Percentiles rank a stretch among this genome's conserved stretches.
These are phyloP conservation scores for Mesocricetus auratus DNA, from an alignment of 2,113 vertebrate genomes.

Conservation along the genomic window DNA sequence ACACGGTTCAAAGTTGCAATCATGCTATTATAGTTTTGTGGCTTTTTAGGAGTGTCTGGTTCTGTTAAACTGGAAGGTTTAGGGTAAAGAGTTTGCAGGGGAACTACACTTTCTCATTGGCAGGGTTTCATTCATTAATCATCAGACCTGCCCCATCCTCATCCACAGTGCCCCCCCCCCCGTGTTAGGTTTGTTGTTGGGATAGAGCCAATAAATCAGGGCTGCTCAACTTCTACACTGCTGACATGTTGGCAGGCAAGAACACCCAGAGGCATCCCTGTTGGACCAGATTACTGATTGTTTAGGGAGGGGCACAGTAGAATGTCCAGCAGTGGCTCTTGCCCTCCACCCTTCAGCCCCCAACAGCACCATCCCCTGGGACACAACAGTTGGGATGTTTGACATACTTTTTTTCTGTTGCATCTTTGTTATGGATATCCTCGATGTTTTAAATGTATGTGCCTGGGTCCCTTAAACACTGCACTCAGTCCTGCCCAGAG, in stretches of 20 bases:
- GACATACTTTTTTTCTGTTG: background rate
- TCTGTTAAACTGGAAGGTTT: constrained; percentile 36
- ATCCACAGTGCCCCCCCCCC: too few species aligned
- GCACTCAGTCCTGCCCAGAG: background rate
- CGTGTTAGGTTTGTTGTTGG: background rate
- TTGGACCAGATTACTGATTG: background rate
- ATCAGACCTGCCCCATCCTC: background rate
- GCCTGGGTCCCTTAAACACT: background rate
- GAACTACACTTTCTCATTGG: constrained; percentile 13
- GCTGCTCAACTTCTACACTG: background rate
- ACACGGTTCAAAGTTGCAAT: background rate
- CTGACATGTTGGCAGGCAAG: background rate
- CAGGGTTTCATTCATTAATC: background rate
- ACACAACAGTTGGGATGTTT: background rate
- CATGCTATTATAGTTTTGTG: background rate
- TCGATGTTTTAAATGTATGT: constrained; percentile 22
- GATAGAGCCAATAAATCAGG: background rate
- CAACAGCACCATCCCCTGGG: background rate
- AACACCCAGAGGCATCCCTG: background rate
- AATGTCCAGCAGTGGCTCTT: background rate
- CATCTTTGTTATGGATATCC: background rate
- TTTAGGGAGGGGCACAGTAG: background rate
- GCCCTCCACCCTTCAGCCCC: background rate
- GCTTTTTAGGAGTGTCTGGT: background rate
- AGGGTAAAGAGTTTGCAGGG: background rate